These are phyloP conservation scores for Tenodera sinensis DNA, from an alignment of 2,888 invertebrate genomes.

Conservation along the genomic window DNA sequence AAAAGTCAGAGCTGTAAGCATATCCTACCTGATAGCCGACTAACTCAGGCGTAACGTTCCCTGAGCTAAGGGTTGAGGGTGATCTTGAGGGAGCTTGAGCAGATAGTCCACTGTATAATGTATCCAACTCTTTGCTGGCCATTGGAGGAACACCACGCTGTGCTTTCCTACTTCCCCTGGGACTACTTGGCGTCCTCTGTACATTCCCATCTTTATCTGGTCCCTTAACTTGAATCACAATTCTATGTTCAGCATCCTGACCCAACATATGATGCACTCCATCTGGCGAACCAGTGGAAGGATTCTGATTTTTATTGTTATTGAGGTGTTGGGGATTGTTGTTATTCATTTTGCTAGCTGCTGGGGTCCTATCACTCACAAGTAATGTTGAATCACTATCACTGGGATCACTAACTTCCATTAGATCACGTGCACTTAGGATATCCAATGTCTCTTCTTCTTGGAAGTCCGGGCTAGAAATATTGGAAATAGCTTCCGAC, in stretches of 20 bases:
- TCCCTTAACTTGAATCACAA: slow-evolving; percentile 75
- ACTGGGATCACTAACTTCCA: slow-evolving; percentile 85
- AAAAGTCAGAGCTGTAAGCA: not conserved
- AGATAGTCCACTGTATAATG: slow-evolving; percentile 6
- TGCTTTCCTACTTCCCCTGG: not conserved
- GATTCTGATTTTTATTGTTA: slow-evolving; percentile 22
- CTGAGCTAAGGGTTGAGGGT: slow-evolving; percentile 22
- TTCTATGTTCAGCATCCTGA: slow-evolving; percentile 62
- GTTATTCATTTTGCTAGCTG: slow-evolving; percentile 1
- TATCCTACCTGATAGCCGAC: slow-evolving; percentile 57
- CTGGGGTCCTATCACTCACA: slow-evolving; percentile 52
- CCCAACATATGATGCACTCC: not conserved
- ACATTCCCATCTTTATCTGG: slow-evolving; percentile 27
- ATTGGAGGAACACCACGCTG: slow-evolving; percentile 3
- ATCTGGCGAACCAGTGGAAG: not conserved
- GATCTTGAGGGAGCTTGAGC: slow-evolving; percentile 14
- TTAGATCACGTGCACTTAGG: slow-evolving; percentile 70
- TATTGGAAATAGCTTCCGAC: slow-evolving; percentile 83
- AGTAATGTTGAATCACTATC: slow-evolving; percentile 86
- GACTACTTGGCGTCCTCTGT: slow-evolving; percentile 16
- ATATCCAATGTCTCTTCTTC: slow-evolving; percentile 81
- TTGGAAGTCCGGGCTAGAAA: slow-evolving; percentile 86
- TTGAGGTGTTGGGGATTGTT: slow-evolving; percentile 6
- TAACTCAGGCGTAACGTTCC: slow-evolving; percentile 50
- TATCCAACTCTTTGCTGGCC: slow-evolving; percentile 13